phyloP scores from a whole-genome alignment of 2,888 invertebrate species.

The Resseliella maxima region DNA sequence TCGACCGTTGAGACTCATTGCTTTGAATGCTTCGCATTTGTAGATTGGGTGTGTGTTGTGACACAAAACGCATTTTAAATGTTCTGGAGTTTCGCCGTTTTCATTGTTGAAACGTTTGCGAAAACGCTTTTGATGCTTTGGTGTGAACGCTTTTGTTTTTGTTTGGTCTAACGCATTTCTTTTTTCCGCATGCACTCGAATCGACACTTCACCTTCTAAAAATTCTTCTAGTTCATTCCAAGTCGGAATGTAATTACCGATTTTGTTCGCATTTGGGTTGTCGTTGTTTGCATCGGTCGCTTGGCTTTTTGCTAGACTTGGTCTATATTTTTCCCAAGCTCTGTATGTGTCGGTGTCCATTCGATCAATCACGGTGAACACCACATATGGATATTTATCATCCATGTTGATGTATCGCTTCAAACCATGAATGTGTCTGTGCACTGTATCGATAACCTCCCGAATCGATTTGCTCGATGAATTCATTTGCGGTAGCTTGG shows the following conservation, averaged over 20 bases:
- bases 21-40: neutral
- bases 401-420: neutral
- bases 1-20: neutral
- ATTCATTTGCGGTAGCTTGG: neutral
- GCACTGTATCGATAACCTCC: neutral
- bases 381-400: neutral
- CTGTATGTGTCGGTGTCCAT: conserved; percentile 4
- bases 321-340: conserved; percentile 12
- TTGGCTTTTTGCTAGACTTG: neutral
- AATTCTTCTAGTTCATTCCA: neutral
- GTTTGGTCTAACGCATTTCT: neutral
- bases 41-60: neutral
- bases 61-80: neutral
- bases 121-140: neutral
- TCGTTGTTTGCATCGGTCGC: neutral
- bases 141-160: neutral
- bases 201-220: conserved; percentile 7
- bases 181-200: conserved; percentile 13
- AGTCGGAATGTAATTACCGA: neutral
- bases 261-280: neutral
- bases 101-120: neutral
- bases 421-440: neutral
- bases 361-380: neutral
- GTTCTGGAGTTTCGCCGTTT: neutral
- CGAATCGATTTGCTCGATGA: neutral